phyloP scores from a whole-genome alignment of 2,888 invertebrate species.

The Drosophila falleni region DNA sequence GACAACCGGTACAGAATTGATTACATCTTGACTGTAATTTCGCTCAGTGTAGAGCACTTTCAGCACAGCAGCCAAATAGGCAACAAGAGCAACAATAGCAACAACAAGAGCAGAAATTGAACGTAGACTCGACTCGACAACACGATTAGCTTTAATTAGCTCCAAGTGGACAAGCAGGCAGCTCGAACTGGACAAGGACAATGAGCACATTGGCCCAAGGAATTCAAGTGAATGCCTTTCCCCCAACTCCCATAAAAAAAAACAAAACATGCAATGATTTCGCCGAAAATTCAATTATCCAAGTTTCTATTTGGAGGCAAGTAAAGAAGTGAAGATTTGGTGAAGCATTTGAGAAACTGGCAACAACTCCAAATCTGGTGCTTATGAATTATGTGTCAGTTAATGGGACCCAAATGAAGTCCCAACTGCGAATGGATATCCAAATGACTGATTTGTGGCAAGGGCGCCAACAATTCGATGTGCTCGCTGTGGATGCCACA shows the following conservation, averaged over 20 bases:
- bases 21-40: conserved; percentile 6
- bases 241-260: no score
- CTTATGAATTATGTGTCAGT: conserved; percentile 57
- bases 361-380: not conserved
- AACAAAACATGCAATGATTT: conserved; percentile 42
- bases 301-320: conserved; percentile 10
- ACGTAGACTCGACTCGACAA: conserved; percentile 47
- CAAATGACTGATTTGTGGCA: conserved; percentile 59
- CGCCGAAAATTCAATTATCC: conserved; percentile 53
- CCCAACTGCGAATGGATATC: conserved; percentile 39
- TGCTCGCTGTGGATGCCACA: conserved; percentile 1
- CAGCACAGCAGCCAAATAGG: conserved; percentile 4
- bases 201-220: conserved; percentile 62
- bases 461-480: conserved; percentile 35
- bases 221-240: conserved; percentile 50
- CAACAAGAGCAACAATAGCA: conserved; percentile 8
- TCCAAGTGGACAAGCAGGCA: conserved; percentile 51
- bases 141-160: conserved; percentile 74
- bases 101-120: conserved; percentile 17
- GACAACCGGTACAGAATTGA: no score
- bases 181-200: conserved; percentile 48
- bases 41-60: conserved; percentile 35
- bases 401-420: conserved; percentile 67
- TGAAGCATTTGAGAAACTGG: not conserved
- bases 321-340: not conserved